Evolutionary conservation across 2,888 invertebrate genomes (phyloP), one percentile per base, ranked within the genome.

Genomic region (Hermaeophaga mercurialis): DNA sequence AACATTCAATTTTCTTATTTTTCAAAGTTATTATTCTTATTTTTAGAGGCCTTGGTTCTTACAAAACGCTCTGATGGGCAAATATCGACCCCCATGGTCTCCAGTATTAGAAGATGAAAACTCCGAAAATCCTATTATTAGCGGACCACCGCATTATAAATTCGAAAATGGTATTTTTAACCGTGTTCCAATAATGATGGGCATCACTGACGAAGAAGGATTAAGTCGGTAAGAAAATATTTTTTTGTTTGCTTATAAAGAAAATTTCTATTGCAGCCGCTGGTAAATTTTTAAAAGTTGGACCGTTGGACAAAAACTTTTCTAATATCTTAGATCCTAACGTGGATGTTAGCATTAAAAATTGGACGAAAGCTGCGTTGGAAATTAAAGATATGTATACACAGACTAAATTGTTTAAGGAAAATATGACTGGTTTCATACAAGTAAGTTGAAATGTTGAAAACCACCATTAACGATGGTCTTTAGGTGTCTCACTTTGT

Each of bases 121-220:
- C 1, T 11, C 36, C 8, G 38, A 36, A 36, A 54, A 38, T 19
- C 38, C 49, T 3, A 15, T 31, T 8, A 18, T 58, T 18, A 34
- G 48, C 7, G 54, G 54, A n/a, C 54, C 54, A 1, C 28, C 43
- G 26, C 45, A 58, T 33, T 45, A 58, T 14, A 41, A 47, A 33
- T 28, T 39, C 22, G 41, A 46, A 45, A 46, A 49, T 9, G 58
- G 54, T n/a, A 50, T 44, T 26, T 44, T 45, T 8, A 54, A 49
- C 24, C 36, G 43, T 17, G 54, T 58, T 4, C 45, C 58, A 6
- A 26, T 48, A 17, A 17, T 58, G 7, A 44, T 54, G 8, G 54
- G 54, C 1, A 39, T 45, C 17, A 43, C 43, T 8, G 44, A 53
- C 2, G 54, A 58, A 45, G 58, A 58, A 45, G 12, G n/a, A 7